Evolutionary conservation across 2,113 vertebrate species (phyloP).

Genomic region (Mus pahari): DNA sequence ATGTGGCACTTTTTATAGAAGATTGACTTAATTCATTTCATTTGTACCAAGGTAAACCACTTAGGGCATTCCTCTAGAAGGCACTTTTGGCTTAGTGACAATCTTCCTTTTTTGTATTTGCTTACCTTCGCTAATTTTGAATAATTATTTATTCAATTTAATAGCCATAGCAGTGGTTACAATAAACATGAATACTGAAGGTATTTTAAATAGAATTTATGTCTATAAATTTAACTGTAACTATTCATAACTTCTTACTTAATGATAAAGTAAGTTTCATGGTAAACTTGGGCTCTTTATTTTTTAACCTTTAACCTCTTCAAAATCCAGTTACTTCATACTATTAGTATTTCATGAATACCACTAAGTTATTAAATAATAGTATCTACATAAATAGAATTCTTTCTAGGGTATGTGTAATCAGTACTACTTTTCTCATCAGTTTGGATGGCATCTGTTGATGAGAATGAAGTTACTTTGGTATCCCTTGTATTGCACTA

Average conservation of each 20-base stretch:
- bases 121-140: background rate
- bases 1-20: background rate
- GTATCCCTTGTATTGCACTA: accelerated
- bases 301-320: background rate
- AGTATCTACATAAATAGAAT: background rate
- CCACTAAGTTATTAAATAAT: background rate
- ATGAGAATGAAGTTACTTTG: background rate
- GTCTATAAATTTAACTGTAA: slow-evolving; percentile 2
- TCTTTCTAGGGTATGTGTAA: background rate
- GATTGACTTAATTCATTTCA: background rate
- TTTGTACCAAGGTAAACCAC: background rate
- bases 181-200: background rate
- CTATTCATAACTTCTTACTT: background rate
- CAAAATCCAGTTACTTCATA: background rate
- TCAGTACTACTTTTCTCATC: background rate
- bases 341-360: background rate
- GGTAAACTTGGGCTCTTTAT: background rate
- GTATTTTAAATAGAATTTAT: background rate
- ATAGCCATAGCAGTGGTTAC: background rate
- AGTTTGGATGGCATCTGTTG: background rate
- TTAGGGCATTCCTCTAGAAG: background rate
- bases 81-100: background rate
- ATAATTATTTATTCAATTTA: slow-evolving; percentile 8
- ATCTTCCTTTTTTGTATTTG: background rate
- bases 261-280: background rate